Percentiles rank a stretch among this genome's conserved stretches.
These are phyloP conservation scores for Rhagophthalmus giganteus DNA, from an alignment of 2,888 invertebrate species.

Conservation along the genomic window DNA sequence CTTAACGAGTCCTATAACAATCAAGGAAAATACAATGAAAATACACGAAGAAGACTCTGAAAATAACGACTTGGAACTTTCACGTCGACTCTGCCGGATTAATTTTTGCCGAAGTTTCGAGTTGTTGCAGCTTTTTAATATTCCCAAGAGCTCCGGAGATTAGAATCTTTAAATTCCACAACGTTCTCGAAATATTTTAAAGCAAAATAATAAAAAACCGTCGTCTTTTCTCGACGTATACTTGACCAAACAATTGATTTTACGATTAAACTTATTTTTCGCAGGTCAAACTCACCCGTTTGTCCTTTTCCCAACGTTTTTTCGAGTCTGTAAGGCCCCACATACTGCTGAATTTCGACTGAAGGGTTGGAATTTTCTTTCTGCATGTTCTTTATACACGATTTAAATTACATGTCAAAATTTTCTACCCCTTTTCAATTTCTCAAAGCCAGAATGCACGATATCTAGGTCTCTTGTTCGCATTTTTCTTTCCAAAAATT, in stretches of 20 bases:
- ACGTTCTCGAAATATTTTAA: too few species aligned
- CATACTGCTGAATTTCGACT: conserved; percentile 85
- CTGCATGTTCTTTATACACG: conserved; percentile 45
- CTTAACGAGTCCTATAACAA: conserved; percentile 92
- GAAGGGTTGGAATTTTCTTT: conserved; percentile 53
- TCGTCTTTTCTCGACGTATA: too few species aligned
- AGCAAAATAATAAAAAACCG: too few species aligned
- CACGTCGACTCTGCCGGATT: too few species aligned
- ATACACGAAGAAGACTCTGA: too few species aligned
- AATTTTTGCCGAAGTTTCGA: too few species aligned
- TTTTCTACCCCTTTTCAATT: conserved; percentile 14
- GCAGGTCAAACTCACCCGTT: conserved; percentile 74
- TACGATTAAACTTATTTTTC: conserved; percentile 2
- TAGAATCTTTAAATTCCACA: too few species aligned
- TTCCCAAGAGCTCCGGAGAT: too few species aligned
- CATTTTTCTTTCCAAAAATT: conserved; percentile 4
- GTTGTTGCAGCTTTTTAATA: too few species aligned
- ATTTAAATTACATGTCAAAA: conserved; percentile 23
- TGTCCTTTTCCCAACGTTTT: conserved; percentile 99
- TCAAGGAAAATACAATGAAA: too few species aligned
- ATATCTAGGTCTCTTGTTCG: conserved; percentile 11
- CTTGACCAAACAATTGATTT: conserved; percentile 1
- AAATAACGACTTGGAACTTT: too few species aligned
- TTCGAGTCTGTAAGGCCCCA: conserved; percentile 97
- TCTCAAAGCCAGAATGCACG: conserved; percentile 26